Base-by-base conservation (phyloP, 92 coral and sea anemone species). In the Parazoanthus atlanticus region DNA sequence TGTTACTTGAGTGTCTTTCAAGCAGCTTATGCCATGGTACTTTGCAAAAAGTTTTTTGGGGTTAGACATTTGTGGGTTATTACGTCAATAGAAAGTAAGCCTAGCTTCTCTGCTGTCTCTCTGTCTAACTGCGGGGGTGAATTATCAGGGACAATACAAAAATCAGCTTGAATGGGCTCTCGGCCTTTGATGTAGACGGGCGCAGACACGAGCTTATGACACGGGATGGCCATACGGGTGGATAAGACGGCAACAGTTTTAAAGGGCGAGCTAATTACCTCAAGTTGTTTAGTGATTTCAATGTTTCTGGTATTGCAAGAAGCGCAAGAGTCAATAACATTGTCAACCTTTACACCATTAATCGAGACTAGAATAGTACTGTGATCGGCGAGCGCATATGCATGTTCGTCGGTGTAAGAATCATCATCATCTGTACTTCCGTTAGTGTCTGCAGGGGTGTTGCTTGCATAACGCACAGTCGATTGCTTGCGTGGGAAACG, bases 151-250 rank as follows among this genome's bases (percentile, higher is more conserved):
- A 88, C 87, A 25, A 81, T 64, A 33, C 65, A 69, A 70, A 88
- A 81, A 28, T 88, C 77, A 6, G 90, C 90, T 38, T 79, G 31
- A 58, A 88, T 52, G 25, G 67, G 69, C 56, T 38, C 79, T 30
- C 80, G 49, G 74, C 88, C 58, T 65, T 88, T 30, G 46, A 88
- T 66, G 9, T 38, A 7, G n/a, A 88, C 80, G 36, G 49, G 49
- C 6, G 67, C 86, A 10, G 79, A 29, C 49, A 88, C 90, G 13
- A 79, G 46, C 70, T 61, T 13, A 70, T 81, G 74, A 58, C 79
- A 66, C 5, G 86, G 88, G 76, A 88, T 88, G 23, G 90, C 88
- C 81, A 72, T 88, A 88, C 65, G 90, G 90, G 77, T 88, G 90
- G 25, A 88, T 80, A 13, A 25, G 67, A 26, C 90, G 90, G 80